Base-by-base conservation (phyloP, 2,113 vertebrate species). In the Pelecanus crispus region DNA sequence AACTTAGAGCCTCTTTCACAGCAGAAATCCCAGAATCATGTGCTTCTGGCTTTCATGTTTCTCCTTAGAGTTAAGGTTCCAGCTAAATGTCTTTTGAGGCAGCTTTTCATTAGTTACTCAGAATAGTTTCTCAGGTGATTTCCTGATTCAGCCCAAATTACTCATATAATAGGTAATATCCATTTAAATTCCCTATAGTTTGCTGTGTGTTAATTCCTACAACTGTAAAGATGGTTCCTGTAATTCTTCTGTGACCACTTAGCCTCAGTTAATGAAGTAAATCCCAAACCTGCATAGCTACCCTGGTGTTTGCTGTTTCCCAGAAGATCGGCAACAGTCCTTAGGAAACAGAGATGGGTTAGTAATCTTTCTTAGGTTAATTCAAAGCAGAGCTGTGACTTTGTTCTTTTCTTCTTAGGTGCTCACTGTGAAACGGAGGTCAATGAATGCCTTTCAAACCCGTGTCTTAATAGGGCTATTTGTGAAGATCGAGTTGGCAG, bases 401-500 rank as follows among this genome's bases (percentile, higher is more conserved):
- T 70, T 93, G 49, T 97, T 77, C 53, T 45, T 50, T 93, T 70
- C 89, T 95, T 65, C 84, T 31, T 92, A 98, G 98, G 98, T 87
- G 66, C 79, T 84, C 98, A 83, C 16, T 99, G 99, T 97, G 99
- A 99, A 97, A 97, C 88, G 84, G 99, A 99, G 92, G 97, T 99
- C 58, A 97, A 99, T 73, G 99, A 99, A 96, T 99, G 99, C 89
- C 98, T 98, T 50, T 99, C 99, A 71, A 98, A 92, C 90, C 99
- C 99, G 1, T 99, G 99, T 96, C 97, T 98, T 94, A 99, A 99
- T 67, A 98, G 98, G n/a, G 99, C 98, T 16, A 52, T 97, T 87
- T 99, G 99, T 95, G 98, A 99, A 94, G 99, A 99, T 97, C 81
- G 98, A 94, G 97, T 98, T 17, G 99, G 98, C 4, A 96, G 98